A percentile compares a stretch with the other conserved stretches of the same genome.
Conservation (phyloP, 2,113 vertebrate species). For the Phoenicopterus ruber region DNA sequence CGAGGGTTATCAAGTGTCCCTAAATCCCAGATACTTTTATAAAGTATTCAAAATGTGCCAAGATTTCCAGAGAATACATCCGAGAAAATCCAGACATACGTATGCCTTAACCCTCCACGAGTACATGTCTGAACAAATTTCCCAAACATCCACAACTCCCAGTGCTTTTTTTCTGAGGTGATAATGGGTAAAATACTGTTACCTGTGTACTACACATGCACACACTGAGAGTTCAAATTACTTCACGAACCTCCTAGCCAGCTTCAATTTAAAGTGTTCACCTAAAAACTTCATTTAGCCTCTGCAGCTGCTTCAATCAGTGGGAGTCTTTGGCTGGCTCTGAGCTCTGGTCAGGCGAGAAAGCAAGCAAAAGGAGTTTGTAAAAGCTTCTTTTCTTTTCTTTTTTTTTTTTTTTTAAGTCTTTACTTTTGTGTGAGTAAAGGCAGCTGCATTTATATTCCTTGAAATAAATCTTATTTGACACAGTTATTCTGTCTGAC, state of each 20-base stretch:
- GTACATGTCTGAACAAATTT: background rate
- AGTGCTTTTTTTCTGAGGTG: background rate
- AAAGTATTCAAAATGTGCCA: background rate
- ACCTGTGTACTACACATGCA: background rate
- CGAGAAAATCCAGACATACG: background rate
- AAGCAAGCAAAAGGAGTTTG: background rate
- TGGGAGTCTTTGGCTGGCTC: background rate
- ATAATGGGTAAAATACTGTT: slow-evolving; percentile 10
- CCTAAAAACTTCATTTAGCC: slow-evolving; percentile 44
- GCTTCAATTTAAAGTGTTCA: slow-evolving; percentile 62
- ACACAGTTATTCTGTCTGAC: slow-evolving; percentile 3
- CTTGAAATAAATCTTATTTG: slow-evolving; percentile 44
- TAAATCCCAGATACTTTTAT: slow-evolving; percentile 3
- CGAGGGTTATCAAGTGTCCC: background rate
- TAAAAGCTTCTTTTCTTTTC: background rate
- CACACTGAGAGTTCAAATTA: slow-evolving; percentile 57
- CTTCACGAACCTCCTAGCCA: slow-evolving; percentile 50
- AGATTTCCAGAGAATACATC: background rate
- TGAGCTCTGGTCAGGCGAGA: background rate
- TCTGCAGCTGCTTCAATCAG: background rate
- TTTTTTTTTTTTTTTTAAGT: background rate
- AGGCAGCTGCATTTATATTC: background rate
- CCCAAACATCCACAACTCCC: background rate
- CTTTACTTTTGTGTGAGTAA: slow-evolving; percentile 5
- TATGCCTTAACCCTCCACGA: background rate